These are phyloP conservation scores for Listrodromus nycthemerus DNA, from an alignment of 2,888 invertebrate genomes.

Conservation along the genomic window DNA sequence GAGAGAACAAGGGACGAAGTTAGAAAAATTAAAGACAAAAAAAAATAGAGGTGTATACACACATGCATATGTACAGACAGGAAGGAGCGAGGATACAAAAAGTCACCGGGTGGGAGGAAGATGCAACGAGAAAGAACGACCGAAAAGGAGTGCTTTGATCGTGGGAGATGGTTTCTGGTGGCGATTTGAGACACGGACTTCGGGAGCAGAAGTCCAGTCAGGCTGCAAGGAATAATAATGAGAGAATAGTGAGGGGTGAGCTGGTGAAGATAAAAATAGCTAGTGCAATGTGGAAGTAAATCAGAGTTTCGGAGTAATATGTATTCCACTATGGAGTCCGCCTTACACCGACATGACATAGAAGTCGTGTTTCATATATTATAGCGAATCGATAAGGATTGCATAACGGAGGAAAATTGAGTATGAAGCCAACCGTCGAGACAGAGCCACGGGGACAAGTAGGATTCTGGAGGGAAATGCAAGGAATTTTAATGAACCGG, in stretches of 20 bases:
- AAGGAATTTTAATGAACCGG: constrained; percentile 78
- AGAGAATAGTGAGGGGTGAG: constrained; percentile 56
- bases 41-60: constrained; percentile 23
- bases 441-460: constrained; percentile 64
- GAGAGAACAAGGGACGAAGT: constrained; percentile 35
- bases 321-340: constrained; percentile 28
- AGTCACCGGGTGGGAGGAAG: constrained; percentile 65
- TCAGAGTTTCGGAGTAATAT: constrained; percentile 56
- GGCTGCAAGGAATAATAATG: constrained; percentile 72
- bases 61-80: background rate
- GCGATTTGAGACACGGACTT: constrained; percentile 31
- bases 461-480: constrained; percentile 62
- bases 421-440: constrained; percentile 61
- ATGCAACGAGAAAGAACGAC: constrained; percentile 17
- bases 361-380: background rate
- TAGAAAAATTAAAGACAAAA: constrained; percentile 61
- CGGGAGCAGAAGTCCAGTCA: constrained; percentile 60
- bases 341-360: background rate
- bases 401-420: constrained; percentile 47
- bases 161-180: constrained; percentile 20
- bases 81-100: constrained; percentile 57
- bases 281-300: constrained; percentile 53
- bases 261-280: constrained; percentile 47
- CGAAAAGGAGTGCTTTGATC: constrained; percentile 45
- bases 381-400: background rate